Percentiles rank a stretch among this genome's conserved stretches.
These are phyloP conservation scores for Gari tellinella DNA, from an alignment of 2,888 invertebrate species.

Conservation along the genomic window DNA sequence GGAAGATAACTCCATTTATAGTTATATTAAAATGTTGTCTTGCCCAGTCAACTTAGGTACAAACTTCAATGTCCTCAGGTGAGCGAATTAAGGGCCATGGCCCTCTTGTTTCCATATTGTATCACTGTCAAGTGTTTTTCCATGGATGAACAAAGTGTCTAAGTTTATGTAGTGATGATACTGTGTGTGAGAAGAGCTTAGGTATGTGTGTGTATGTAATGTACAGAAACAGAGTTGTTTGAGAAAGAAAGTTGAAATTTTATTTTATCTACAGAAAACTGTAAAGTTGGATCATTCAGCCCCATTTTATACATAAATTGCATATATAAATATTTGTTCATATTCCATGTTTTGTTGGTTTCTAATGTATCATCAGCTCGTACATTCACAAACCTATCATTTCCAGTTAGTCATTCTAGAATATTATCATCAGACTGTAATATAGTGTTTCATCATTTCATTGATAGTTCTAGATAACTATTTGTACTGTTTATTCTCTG, in stretches of 20 bases:
- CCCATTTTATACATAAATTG: slow-evolving; percentile 39
- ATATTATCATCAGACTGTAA: slow-evolving; percentile 3
- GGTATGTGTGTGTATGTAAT: slow-evolving; percentile 21
- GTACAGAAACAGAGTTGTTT: slow-evolving; percentile 8
- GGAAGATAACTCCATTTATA: no score
- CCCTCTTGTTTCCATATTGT: slow-evolving; percentile 16
- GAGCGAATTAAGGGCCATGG: no score
- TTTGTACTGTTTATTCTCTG: slow-evolving; percentile 11
- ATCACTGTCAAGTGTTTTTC: slow-evolving; percentile 22
- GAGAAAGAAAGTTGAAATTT: slow-evolving; percentile 36
- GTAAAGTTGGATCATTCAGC: slow-evolving; percentile 31
- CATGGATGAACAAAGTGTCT: slow-evolving; percentile 60
- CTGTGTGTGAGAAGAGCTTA: no score
- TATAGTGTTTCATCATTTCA: slow-evolving; percentile 4
- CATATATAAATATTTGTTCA: slow-evolving; percentile 18
- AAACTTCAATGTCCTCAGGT: no score
- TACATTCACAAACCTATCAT: slow-evolving; percentile 39
- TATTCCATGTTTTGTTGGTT: no score
- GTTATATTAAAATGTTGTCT: no score
- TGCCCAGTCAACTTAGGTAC: no score
- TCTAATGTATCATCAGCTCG: slow-evolving; percentile 2
- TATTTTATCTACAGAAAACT: slow-evolving; percentile 45
- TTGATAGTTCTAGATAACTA: slow-evolving; percentile 8
- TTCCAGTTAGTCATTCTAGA: slow-evolving; percentile 26
- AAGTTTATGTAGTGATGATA: background rate